phyloP scores from a whole-genome alignment of 2,797 vertebrate species.

The Lutjanus campechanus region DNA sequence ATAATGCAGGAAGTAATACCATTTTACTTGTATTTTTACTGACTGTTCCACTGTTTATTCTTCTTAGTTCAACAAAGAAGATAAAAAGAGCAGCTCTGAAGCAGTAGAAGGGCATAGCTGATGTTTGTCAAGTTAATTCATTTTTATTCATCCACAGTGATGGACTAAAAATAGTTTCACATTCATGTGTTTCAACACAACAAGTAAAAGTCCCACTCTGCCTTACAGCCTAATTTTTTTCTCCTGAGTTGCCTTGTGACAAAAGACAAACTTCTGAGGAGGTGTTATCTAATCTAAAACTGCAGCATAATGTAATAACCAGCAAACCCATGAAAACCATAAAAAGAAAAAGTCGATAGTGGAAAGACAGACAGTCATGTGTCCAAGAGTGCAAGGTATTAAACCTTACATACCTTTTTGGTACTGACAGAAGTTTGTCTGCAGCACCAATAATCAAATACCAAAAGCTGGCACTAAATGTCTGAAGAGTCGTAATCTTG shows the following conservation, averaged over 20 bases:
- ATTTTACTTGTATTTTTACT: background rate
- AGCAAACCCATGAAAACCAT: background rate
- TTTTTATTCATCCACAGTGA: background rate
- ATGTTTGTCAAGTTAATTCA: background rate
- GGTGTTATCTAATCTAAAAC: background rate
- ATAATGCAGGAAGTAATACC: background rate
- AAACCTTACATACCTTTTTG: background rate
- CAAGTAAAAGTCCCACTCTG: background rate
- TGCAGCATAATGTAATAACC: background rate
- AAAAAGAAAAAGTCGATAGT: background rate
- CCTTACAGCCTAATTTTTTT: background rate
- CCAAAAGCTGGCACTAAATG: background rate
- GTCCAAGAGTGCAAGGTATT: too few species aligned
- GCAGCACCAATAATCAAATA: background rate
- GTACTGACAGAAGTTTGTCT: background rate
- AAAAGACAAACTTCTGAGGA: background rate
- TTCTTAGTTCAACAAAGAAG: background rate
- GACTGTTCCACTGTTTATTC: background rate
- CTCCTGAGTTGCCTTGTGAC: background rate
- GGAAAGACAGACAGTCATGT: background rate
- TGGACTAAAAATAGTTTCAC: background rate
- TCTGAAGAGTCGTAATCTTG: background rate
- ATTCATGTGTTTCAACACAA: background rate
- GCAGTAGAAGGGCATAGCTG: background rate
- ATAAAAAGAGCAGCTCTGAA: background rate